Conservation (phyloP, 2,888 invertebrate genomes). For the Pogonocherus hispidulus region DNA sequence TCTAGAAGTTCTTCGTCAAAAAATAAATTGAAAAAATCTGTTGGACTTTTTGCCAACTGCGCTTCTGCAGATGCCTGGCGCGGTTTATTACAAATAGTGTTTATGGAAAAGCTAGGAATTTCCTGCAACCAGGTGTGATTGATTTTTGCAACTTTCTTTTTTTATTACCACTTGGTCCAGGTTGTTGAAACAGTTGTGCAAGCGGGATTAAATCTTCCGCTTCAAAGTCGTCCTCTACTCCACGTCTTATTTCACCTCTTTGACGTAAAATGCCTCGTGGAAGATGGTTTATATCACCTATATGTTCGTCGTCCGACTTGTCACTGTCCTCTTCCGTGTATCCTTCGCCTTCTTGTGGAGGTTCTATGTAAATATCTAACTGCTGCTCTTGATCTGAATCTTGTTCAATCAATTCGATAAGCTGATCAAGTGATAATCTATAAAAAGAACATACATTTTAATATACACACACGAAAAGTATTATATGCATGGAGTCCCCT, state of each 20-base stretch:
- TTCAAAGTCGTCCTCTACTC: slow-evolving; percentile 3
- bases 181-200: slow-evolving; percentile 6
- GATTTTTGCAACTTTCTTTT: too few species aligned
- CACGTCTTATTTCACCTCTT: slow-evolving; percentile 15
- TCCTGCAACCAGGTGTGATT: slow-evolving; percentile 4
- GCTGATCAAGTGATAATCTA: slow-evolving; percentile 18
- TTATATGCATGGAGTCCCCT: slow-evolving; percentile 16
- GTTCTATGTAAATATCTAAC: slow-evolving; percentile 15
- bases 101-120: slow-evolving; percentile 8
- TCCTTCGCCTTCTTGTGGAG: background rate
- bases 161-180: background rate
- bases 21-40: slow-evolving; percentile 25
- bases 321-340: slow-evolving; percentile 21
- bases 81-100: slow-evolving; percentile 13
- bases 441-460: slow-evolving; percentile 18
- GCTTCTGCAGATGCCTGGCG: slow-evolving; percentile 11
- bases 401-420: slow-evolving; percentile 9
- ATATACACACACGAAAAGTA: background rate
- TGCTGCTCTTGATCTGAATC: slow-evolving; percentile 11
- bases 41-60: slow-evolving; percentile 17
- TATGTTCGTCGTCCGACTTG: slow-evolving; percentile 26
- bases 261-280: slow-evolving; percentile 17
- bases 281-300: slow-evolving; percentile 27
- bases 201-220: background rate
- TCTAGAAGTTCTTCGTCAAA: slow-evolving; percentile 12